Evolutionary conservation across 2,113 vertebrate species (phyloP), one percentile per base, ranked within the genome.

Genomic region (Bambusicola thoracicus): DNA sequence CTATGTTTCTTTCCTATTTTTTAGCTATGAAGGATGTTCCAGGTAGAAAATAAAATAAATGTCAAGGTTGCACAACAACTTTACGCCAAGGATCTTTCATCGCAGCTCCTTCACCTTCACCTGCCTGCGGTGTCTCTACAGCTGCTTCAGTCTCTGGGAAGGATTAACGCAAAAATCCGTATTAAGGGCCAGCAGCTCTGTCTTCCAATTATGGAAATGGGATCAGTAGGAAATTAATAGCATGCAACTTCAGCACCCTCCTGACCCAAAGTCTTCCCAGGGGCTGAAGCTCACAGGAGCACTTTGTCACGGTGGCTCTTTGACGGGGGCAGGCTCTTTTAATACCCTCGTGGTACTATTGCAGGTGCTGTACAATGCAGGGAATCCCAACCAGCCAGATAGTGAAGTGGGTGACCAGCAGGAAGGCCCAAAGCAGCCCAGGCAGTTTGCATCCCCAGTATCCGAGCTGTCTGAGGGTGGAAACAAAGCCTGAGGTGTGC

Each of bases 11-110:
- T 93, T 94, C 78, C 56, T 78, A 21, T 80, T 65, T 65, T 16
- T 51, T 94, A 79, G 34, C 74, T 46, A 40, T 89, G 87, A 94
- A 96, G 74, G 76, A 94, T 38, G 41, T 92, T 87, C 44, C 58
- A 67, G 58, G 44, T 80, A 63, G 58, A 56, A 79, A 93, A 87
- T 85, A 0, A 65, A 78, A 75, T 58, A 53, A 51, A 27, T 81
- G 12, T 30, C 65, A 78, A 91, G 79, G 48, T 82, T 18, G 27
- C 0, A 0, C 14, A 25, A 13, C 7, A 67, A 49, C 67, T 62
- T 79, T 81, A 30, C 78, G 18, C 8, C 41, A 69, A 48, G 29
- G 30, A 58, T 92, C 36, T 76, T 29, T 14, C 25, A 49, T 27
- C 44, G 3, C 34, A 66, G 6, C 68, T 90, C 13, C 48, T 66